Evolutionary conservation across 2,888 invertebrate species (phyloP).

Genomic region (Philereme vetulata): DNA sequence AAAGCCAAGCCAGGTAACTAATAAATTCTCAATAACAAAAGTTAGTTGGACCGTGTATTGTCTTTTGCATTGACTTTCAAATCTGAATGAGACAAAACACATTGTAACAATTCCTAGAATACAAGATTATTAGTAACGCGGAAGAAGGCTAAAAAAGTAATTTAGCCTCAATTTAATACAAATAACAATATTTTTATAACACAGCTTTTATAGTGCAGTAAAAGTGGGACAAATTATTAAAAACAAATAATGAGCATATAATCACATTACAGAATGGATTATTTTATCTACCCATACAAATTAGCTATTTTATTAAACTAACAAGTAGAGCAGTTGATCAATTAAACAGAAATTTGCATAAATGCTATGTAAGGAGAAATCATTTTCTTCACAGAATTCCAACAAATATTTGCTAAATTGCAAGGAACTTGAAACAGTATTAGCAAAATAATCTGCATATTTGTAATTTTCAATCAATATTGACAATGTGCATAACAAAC

Average conservation of each 20-base stretch:
- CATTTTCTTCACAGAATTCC: not conserved
- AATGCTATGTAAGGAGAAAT: too few species aligned
- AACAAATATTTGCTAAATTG: not conserved
- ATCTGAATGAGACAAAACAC: too few species aligned
- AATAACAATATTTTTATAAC: constrained; percentile 7
- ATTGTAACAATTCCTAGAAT: too few species aligned
- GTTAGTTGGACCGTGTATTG: too few species aligned
- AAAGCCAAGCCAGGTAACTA: constrained; percentile 5
- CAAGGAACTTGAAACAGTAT: too few species aligned
- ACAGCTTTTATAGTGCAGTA: not conserved
- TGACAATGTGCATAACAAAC: constrained; percentile 54
- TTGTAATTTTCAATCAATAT: too few species aligned
- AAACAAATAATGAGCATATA: too few species aligned
- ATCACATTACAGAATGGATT: too few species aligned
- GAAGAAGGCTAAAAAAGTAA: not conserved
- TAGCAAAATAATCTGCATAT: too few species aligned
- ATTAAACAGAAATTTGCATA: not conserved
- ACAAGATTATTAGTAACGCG: too few species aligned
- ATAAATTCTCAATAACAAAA: not conserved
- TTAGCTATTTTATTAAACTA: not conserved
- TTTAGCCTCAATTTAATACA: constrained; percentile 19
- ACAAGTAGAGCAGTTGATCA: constrained; percentile 7
- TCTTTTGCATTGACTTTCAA: too few species aligned
- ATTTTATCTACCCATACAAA: not conserved
- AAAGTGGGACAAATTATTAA: not conserved